Conservation (phyloP, 2,797 vertebrate genomes). For the Pseudochirops corinnae region DNA sequence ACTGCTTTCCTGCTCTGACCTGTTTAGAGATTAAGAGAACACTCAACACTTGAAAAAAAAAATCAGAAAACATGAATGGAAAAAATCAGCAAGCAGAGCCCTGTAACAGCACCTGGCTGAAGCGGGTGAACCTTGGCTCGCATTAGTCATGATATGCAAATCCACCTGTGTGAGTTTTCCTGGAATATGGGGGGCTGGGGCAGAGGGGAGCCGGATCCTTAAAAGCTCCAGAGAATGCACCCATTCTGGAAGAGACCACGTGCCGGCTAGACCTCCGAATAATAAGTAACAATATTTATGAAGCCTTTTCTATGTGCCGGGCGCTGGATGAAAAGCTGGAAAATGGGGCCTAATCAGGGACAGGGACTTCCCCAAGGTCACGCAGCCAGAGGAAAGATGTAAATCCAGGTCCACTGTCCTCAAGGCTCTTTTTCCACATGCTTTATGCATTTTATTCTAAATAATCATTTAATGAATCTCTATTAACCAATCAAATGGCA, state of each 20-base stretch:
- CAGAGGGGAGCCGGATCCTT: not conserved
- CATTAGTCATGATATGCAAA: conserved; percentile 65
- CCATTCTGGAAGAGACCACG: not conserved
- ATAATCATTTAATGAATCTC: not conserved
- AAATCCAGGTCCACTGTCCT: not conserved
- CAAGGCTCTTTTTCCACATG: not conserved
- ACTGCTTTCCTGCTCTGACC: conserved; percentile 79
- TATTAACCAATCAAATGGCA: not conserved
- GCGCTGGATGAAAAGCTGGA: not conserved
- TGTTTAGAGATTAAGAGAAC: conserved; percentile 81
- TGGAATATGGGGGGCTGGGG: conserved; percentile 42
- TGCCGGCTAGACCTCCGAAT: not conserved
- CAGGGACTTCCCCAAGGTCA: not conserved
- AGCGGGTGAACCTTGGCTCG: conserved; percentile 6
- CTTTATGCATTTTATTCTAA: not conserved
- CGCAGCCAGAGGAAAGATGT: not conserved
- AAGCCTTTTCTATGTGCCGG: not conserved
- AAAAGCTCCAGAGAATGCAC: not conserved
- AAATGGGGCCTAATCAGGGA: not conserved
- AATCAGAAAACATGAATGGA: conserved; percentile 66
- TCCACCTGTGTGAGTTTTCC: conserved; percentile 15
- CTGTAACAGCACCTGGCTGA: conserved; percentile 61
- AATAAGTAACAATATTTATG: not conserved
- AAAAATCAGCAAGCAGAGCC: conserved; percentile 68
- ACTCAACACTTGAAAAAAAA: conserved; percentile 55